Percentiles rank a stretch among this genome's conserved stretches.
These are phyloP conservation scores for Chinchilla lanigera DNA, from an alignment of 2,113 vertebrate species.

Conservation along the genomic window DNA sequence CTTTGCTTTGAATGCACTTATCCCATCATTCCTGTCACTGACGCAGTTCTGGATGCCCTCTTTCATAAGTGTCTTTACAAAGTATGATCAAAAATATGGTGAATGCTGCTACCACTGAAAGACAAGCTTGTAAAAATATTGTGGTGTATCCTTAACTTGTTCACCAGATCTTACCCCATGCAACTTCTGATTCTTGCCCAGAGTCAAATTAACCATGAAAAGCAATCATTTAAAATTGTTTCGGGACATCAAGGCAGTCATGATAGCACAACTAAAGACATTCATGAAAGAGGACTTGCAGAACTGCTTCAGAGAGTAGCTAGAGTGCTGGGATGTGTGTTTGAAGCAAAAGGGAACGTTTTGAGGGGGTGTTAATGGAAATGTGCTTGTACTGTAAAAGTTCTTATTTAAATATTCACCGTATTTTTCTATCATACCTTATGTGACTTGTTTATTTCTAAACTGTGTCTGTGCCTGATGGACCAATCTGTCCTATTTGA, in stretches of 20 bases:
- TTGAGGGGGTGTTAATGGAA: neutral
- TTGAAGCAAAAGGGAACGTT: neutral
- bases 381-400: neutral
- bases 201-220: neutral
- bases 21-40: neutral
- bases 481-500: constrained; percentile 18
- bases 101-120: neutral
- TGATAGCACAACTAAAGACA: neutral
- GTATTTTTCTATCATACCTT: neutral
- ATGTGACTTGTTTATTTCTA: constrained; percentile 46
- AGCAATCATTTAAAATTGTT: neutral
- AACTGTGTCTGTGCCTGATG: constrained; percentile 24
- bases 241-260: neutral
- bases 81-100: neutral
- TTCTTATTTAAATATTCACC: neutral
- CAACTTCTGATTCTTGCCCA: neutral
- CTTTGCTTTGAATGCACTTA: neutral
- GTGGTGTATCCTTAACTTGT: neutral
- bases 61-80: neutral
- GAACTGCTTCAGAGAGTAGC: neutral
- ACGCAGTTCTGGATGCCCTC: neutral
- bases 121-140: neutral
- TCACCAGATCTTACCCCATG: neutral
- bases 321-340: neutral
- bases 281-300: neutral